phyloP scores from a whole-genome alignment of 2,113 vertebrate species.

The Albula glossodonta region DNA sequence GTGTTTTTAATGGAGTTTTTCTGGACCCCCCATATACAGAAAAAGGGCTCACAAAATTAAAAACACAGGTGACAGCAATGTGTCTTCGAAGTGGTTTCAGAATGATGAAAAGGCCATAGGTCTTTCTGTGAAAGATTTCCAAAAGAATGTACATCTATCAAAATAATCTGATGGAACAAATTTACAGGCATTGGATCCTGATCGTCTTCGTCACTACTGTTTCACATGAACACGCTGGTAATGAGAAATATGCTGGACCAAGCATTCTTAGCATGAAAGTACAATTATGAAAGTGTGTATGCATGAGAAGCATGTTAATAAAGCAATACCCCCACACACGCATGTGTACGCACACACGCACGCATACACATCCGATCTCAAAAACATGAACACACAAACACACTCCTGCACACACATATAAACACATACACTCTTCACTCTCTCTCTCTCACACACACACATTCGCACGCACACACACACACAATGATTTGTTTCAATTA shows the following conservation, averaged over 20 bases:
- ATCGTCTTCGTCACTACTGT: background rate
- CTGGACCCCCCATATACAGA: background rate
- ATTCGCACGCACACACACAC: background rate
- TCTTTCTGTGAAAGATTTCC: background rate
- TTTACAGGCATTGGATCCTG: background rate
- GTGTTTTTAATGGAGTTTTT: conserved; percentile 6
- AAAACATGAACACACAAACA: no score
- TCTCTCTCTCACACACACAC: background rate
- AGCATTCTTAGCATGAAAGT: background rate
- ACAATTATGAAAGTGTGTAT: background rate
- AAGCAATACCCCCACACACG: background rate
- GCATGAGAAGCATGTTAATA: background rate
- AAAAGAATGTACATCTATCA: background rate
- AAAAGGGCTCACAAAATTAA: background rate
- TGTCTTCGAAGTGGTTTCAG: background rate
- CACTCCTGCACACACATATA: no score
- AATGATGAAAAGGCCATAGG: background rate
- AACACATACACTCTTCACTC: no score
- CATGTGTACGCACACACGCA: background rate
- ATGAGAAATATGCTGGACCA: background rate
- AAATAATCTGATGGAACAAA: background rate
- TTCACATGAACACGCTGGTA: background rate
- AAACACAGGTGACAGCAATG: background rate
- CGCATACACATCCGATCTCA: no score
- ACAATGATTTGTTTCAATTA: conserved; percentile 2